Evolutionary conservation across 2,888 invertebrate species (phyloP).

Genomic region (Torymus texanus): DNA sequence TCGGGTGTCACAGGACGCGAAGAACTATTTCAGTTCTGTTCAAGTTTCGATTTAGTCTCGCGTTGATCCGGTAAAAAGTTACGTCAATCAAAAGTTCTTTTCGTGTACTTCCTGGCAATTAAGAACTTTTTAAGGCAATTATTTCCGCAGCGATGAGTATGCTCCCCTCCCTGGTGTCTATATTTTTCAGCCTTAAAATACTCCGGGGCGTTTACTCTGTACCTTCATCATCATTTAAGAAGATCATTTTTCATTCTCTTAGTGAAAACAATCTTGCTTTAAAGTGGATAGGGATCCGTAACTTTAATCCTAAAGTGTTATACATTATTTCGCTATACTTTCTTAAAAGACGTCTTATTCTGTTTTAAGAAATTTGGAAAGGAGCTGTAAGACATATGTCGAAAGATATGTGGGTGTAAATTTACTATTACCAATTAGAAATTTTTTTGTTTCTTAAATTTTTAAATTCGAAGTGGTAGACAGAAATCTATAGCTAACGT

Average conservation of each 20-base stretch:
- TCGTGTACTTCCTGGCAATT: neutral
- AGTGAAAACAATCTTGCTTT: no score
- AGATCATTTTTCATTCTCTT: no score
- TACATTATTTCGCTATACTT: no score
- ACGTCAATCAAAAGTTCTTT: conserved; percentile 26
- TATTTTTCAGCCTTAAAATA: conserved; percentile 3
- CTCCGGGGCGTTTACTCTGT: no score
- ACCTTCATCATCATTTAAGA: no score
- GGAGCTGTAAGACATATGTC: no score
- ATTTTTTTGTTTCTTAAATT: neutral
- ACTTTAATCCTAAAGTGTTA: no score
- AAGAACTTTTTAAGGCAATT: conserved; percentile 22
- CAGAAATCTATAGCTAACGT: neutral
- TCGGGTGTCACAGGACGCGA: neutral
- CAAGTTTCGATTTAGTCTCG: conserved; percentile 8
- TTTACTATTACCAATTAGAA: no score
- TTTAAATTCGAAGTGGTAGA: neutral
- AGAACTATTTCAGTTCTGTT: neutral
- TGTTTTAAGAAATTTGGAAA: no score
- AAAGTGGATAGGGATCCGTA: no score
- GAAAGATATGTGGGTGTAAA: no score
- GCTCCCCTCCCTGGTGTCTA: neutral
- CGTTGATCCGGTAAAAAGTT: conserved; percentile 6
- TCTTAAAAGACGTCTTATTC: no score
- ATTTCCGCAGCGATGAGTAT: conserved; percentile 6